Conservation (phyloP, 2,888 invertebrate species). For the Trachelus iudaicus region DNA sequence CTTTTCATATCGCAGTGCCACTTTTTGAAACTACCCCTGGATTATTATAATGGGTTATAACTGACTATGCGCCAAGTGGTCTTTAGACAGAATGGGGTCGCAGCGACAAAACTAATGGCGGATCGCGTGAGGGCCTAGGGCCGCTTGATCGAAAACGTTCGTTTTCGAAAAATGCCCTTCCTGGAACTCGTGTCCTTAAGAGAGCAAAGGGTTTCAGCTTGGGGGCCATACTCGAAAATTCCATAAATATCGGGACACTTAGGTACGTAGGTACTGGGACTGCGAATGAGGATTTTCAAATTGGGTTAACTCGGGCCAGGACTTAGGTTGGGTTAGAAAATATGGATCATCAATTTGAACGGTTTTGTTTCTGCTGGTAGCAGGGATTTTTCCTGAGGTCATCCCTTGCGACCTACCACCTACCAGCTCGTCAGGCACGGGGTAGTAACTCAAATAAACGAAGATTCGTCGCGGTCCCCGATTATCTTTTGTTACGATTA, state of each 20-base stretch:
- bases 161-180: not conserved
- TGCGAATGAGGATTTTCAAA: not conserved
- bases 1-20: not conserved
- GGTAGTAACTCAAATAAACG: conserved; percentile 21
- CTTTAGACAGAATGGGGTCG: not conserved
- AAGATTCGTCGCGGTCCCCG: conserved; percentile 33
- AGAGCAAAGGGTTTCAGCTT: not conserved
- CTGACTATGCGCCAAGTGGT: not conserved
- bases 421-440: not conserved
- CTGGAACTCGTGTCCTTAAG: not conserved
- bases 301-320: not conserved
- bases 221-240: not conserved
- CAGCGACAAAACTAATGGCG: not conserved
- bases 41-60: not conserved
- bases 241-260: not conserved
- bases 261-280: not conserved
- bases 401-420: not conserved
- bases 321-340: not conserved
- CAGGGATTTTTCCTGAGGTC: not conserved
- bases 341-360: not conserved
- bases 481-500: conserved; percentile 35
- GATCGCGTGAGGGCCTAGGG: not conserved
- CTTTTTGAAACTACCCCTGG: not conserved
- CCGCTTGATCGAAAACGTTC: not conserved
- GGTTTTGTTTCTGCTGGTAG: not conserved